Conservation (phyloP, 2,888 invertebrate genomes). For the Theretra japonica region DNA sequence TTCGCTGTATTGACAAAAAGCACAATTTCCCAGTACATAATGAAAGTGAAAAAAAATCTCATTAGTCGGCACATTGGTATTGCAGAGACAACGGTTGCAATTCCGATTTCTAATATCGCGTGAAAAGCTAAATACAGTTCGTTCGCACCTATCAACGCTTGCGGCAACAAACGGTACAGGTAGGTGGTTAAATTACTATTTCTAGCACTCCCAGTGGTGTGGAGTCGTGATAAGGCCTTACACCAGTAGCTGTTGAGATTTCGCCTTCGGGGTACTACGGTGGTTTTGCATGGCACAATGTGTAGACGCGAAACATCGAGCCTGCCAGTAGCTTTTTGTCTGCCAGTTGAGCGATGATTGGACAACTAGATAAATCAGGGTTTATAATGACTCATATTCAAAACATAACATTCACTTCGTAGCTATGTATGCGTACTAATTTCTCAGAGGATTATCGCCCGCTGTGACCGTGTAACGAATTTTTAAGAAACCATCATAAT, state of each 20-base stretch:
- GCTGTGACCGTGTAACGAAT: too few relatives aligned
- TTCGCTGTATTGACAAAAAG: slow-evolving; percentile 20
- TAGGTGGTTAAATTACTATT: slow-evolving; percentile 28
- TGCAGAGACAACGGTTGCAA: slow-evolving; percentile 25
- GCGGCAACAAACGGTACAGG: slow-evolving; percentile 26
- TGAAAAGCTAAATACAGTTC: slow-evolving; percentile 15
- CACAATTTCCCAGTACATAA: slow-evolving; percentile 22
- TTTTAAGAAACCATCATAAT: too few relatives aligned
- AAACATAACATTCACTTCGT: too few relatives aligned
- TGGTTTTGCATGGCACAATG: slow-evolving; percentile 23
- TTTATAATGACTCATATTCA: too few relatives aligned
- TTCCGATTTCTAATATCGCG: slow-evolving; percentile 29
- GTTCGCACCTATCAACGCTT: slow-evolving; percentile 31
- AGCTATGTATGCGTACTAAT: too few relatives aligned
- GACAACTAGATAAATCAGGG: too few relatives aligned
- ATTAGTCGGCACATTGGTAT: slow-evolving; percentile 15
- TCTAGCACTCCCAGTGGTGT: slow-evolving; percentile 21
- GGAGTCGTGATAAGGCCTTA: slow-evolving; percentile 39
- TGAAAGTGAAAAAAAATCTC: slow-evolving; percentile 14
- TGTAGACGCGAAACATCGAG: background rate
- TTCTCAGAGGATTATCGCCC: too few relatives aligned
- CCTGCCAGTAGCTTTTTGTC: too few relatives aligned
- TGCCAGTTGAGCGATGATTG: too few relatives aligned
- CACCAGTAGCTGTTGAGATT: slow-evolving; percentile 35
- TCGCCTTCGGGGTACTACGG: slow-evolving; percentile 33